Base-by-base conservation (phyloP, 2,797 vertebrate genomes). In the Nasua narica region DNA sequence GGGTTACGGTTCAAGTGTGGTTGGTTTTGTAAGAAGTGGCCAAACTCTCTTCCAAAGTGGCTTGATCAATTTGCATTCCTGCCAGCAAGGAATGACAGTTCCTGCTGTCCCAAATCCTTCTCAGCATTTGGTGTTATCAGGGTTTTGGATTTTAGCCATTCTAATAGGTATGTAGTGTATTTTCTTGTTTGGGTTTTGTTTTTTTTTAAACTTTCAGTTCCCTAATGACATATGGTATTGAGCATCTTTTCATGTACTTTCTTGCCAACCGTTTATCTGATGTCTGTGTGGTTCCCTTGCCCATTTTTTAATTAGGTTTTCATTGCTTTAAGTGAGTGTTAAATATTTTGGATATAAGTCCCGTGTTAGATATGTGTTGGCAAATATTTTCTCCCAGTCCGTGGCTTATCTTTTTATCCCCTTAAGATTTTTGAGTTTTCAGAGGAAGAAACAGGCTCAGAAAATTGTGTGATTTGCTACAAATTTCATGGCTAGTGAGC, bases 391-490 rank as follows among this genome's bases (percentile, higher is more conserved):
- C 50, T 78, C 50, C 29, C 32, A 82, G 14, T 37, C 46, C 29
- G 5, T 65, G 21, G 6, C 54, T 95, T 82, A 3, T 83, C 54
- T 79, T 96, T 95, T 69, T 37, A 74, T 90, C 37, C 3, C 52
- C 29, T 43, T 56, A 70, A 79, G 40, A 67, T 77, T 5, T 92
- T 76, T 58, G 74, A 32, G 52, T 91, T 96, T 95, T 96, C 54
- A 81, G 89, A 88, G 7, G 58, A 95, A 43, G 46, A 69, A 78
- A 9, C 10, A 60, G 50, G 7, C 5, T 74, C 21, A 19, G 15
- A 67, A 62, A 54, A 58, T 14, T 40, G 19, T 72, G 40, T 81
- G 60, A 60, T 84, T 92, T 95, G 84, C 58, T 90, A 32, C 21
- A 37, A 2, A 43, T 77, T 54, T 82, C 21, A 4, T 29, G 40